These are phyloP conservation scores for Netelia inedita DNA, from an alignment of 2,888 invertebrate species.

Conservation along the genomic window DNA sequence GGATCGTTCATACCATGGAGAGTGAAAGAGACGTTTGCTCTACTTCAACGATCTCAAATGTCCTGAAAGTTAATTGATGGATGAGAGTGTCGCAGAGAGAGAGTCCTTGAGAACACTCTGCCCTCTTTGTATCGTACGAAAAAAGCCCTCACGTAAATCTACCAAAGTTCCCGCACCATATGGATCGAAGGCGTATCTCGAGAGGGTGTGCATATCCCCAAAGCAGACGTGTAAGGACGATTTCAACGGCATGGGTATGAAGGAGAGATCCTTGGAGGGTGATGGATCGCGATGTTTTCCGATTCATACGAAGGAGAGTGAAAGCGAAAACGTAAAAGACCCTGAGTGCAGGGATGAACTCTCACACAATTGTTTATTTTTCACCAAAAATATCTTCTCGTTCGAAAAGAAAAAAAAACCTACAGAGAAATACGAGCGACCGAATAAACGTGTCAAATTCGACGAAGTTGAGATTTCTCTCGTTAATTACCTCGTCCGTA, in stretches of 20 bases:
- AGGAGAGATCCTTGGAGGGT: constrained; percentile 56
- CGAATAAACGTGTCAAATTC: constrained; percentile 11
- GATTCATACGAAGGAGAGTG: constrained; percentile 35
- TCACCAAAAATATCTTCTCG: background rate
- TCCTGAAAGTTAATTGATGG: constrained; percentile 66
- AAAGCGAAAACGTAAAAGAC: constrained; percentile 21
- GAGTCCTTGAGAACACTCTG: constrained; percentile 54
- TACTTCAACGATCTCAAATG: constrained; percentile 51
- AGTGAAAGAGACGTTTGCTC: constrained; percentile 29
- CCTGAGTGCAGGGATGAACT: constrained; percentile 6
- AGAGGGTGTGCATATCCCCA: constrained; percentile 47
- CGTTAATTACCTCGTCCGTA: constrained; percentile 38
- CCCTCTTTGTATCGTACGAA: constrained; percentile 55
- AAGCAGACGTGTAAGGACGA: constrained; percentile 36
- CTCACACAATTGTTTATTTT: background rate
- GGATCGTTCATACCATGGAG: background rate
- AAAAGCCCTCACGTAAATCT: constrained; percentile 41
- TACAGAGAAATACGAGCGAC: constrained; percentile 1
- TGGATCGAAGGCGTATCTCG: constrained; percentile 53
- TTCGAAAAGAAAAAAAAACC: background rate
- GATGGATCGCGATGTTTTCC: constrained; percentile 67
- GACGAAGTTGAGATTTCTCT: constrained; percentile 47
- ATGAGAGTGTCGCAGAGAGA: constrained; percentile 37
- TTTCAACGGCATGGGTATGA: constrained; percentile 28
- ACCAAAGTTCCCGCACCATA: constrained; percentile 43